Evolutionary conservation across 2,113 vertebrate genomes (phyloP).

Genomic region (Merops nubicus): DNA sequence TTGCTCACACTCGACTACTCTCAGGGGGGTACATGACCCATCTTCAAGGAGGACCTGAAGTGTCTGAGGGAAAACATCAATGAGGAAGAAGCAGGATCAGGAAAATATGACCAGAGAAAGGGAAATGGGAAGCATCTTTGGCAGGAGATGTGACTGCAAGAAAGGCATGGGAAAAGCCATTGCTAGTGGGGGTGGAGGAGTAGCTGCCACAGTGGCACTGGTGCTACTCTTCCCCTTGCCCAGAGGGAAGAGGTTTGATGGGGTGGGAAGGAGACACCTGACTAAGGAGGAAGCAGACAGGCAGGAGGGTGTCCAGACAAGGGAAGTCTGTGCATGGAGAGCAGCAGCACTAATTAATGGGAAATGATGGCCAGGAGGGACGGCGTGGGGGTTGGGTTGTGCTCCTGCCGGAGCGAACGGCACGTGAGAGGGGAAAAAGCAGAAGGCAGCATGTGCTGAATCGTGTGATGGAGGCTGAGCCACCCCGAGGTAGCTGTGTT

Average conservation of each 20-base stretch:
- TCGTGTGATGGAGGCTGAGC: accelerated
- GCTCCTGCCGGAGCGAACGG: not conserved
- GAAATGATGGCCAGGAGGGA: not conserved
- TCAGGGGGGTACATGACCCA: not conserved
- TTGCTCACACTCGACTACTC: not conserved
- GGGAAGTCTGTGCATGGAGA: not conserved
- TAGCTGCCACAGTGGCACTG: not conserved
- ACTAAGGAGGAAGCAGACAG: not conserved
- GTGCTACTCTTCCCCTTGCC: too few species aligned
- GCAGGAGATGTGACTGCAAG: not conserved
- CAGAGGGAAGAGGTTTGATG: not conserved
- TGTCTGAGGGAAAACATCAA: not conserved
- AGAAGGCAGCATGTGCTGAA: not conserved
- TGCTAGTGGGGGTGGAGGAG: not conserved
- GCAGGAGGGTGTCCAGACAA: not conserved
- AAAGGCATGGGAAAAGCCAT: not conserved
- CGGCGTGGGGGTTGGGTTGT: accelerated
- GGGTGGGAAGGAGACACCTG: not conserved
- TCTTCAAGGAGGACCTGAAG: not conserved
- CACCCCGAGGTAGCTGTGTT: accelerated
- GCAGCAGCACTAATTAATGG: not conserved
- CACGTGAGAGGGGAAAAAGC: accelerated
- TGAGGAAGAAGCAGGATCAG: not conserved
- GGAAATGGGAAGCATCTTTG: not conserved
- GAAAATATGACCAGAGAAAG: not conserved